Evolutionary conservation across 2,113 vertebrate species (phyloP), one percentile per base, ranked within the genome.

Genomic region (Hippotragus niger): DNA sequence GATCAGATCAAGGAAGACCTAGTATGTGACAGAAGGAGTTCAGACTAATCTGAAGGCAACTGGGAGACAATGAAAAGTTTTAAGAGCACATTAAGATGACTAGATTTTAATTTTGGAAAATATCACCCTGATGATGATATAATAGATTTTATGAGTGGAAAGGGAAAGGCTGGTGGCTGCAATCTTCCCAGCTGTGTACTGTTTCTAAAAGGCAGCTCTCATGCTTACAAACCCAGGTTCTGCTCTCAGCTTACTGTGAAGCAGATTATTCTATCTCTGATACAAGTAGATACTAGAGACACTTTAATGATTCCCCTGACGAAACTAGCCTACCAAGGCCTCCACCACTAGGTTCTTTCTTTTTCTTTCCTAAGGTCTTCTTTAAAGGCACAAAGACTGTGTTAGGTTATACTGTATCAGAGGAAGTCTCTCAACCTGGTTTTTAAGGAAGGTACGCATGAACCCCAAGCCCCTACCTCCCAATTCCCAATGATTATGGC

Each of bases 391-490:
- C 57, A 80, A 93, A 92, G 50, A 58, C 2, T 95, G 31, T 80
- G 27, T 84, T 88, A 74, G 33, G 27, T 89, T 95, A 87, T 31
- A 14, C 64, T 76, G 67, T 55, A 84, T 64, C 58, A 90, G 55
- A 91, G 31, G 88, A 5, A 19, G 57, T 55, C 53, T 96, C 55
- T 94, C 60, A 82, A 36, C 45, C 55, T 96, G 36, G 16, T 88
- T 95, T 95, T 96, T 78, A 97, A 97, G 12, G 62, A 97, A 97
- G 85, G 92, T 21, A 96, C 2, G 1, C 11, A 58, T 47, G 25
- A 15, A 43, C 25, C 36, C 52, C 47, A 94, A 96, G 13, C 21
- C 67, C 60, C 89, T 31, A 91, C 16, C 17, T 58, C 45, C 74
- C n/a, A 81, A 76, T 95, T 94, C 50, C 33, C 60, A 97, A 50